Conservation (phyloP, 2,797 vertebrate genomes). For the Caiman crocodilus region DNA sequence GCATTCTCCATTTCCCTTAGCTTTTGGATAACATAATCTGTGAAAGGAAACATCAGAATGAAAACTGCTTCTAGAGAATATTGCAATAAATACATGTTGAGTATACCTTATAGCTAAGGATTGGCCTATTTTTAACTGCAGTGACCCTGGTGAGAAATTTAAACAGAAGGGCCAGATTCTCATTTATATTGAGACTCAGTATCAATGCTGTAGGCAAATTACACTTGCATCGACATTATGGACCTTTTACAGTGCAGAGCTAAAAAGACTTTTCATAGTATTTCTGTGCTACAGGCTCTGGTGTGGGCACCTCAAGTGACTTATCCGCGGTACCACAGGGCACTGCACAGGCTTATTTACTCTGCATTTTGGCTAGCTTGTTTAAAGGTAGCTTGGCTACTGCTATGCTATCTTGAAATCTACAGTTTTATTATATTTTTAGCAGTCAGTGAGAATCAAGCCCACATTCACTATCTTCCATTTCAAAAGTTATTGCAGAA, state of each 20-base stretch:
- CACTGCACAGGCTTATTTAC: too few relatives aligned
- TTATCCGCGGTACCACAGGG: too few relatives aligned
- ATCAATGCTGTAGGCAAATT: background rate
- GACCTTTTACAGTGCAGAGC: background rate
- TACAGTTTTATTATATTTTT: too few relatives aligned
- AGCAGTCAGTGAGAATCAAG: background rate
- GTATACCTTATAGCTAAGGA: background rate
- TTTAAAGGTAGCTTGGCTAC: too few relatives aligned
- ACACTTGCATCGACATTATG: background rate
- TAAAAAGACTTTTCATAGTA: too few relatives aligned
- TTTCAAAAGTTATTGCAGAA: conserved; percentile 14
- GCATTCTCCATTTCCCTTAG: background rate
- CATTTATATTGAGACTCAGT: background rate
- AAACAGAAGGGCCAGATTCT: background rate
- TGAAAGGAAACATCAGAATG: background rate
- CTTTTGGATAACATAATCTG: background rate
- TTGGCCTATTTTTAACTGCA: background rate
- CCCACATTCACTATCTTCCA: background rate
- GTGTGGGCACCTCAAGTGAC: too few relatives aligned
- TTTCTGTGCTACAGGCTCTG: too few relatives aligned
- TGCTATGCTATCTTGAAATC: too few relatives aligned
- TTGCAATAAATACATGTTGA: background rate
- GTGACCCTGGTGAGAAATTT: background rate
- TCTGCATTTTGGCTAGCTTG: too few relatives aligned
- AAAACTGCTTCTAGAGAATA: conserved; percentile 22